Conservation (phyloP, 2,113 vertebrate species). For the Coracopsis vasa region DNA sequence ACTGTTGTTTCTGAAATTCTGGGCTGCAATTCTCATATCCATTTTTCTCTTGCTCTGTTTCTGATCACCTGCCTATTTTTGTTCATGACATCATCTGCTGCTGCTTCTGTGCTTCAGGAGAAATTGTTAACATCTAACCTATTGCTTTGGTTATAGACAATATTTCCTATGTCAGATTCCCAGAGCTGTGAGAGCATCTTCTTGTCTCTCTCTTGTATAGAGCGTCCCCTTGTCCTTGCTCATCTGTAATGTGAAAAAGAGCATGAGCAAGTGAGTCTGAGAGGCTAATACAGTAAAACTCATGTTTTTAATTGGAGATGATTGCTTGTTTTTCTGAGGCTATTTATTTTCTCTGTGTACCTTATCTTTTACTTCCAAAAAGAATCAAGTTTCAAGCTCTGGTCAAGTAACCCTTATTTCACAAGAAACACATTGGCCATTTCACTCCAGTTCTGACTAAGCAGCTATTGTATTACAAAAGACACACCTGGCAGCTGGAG, state of each 20-base stretch:
- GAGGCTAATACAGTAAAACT: not conserved
- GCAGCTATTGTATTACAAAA: not conserved
- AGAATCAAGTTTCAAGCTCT: not conserved
- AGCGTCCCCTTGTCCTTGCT: not conserved
- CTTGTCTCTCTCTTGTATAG: not conserved
- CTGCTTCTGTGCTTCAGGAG: not conserved
- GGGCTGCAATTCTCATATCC: not conserved
- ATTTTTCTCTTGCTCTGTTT: not conserved
- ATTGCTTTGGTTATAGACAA: constrained; percentile 5
- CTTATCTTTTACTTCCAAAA: not conserved
- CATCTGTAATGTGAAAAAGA: not conserved
- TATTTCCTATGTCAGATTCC: not conserved
- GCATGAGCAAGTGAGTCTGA: not conserved
- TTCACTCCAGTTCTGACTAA: not conserved
- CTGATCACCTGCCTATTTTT: not conserved
- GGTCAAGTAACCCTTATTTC: not conserved
- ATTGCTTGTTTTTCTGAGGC: not conserved
- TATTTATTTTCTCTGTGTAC: not conserved
- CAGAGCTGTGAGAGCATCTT: not conserved
- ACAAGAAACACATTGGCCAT: not conserved
- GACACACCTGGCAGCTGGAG: not conserved
- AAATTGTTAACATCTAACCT: not conserved
- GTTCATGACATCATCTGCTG: not conserved
- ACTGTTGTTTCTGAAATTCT: not conserved
- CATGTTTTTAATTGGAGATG: not conserved